Evolutionary conservation across 2,113 vertebrate genomes (phyloP), one percentile per base, ranked within the genome.

Genomic region (Hippocampus guttulatus): DNA sequence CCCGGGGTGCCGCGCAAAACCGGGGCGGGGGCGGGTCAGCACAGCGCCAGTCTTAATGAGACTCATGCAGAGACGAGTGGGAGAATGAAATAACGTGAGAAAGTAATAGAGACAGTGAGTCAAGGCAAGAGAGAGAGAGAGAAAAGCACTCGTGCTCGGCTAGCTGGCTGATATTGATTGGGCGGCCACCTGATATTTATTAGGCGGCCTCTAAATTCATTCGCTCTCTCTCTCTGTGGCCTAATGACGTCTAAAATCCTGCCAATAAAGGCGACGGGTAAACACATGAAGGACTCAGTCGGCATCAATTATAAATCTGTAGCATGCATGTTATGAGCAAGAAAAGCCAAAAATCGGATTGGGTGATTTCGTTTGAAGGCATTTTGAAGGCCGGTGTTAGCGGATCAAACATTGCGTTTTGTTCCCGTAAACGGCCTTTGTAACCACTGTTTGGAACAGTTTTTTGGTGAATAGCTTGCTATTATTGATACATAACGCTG

Each of bases 21-120:
- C 64, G 57, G 30, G 60, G 40, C 16, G 77, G 66, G 40, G 72
- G 69, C 68, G 66, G 63, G 41, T 15, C 43, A 86, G 81, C 61
- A 78, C 85, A 81, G 73, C 80, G 84, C 71, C 49, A 21, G 82
- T 77, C 84, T 77, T 86, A 85, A 88, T 85, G 82, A 86, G 83
- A 85, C 76, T 77, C 68, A 38, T 6, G 33, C 33, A 18, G 67
- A 84, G 84, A 81, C 58, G 66, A 68, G 65, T 78, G 73, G 70
- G 82, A 83, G 75, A 87, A 83, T 81, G 45, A 85, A 85, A 86
- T 77, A 73, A 80, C 7, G 65, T 69, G 67, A 74, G 65, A 61
- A 71, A 74, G 79, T 74, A 77, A 79, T 66, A 72, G 69, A 76
- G 76, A 84, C 62, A 62, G 70, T 25, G 72, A 73, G 67, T 49